Conservation (phyloP, 2,113 vertebrate genomes). For the Semicossyphus pulcher region DNA sequence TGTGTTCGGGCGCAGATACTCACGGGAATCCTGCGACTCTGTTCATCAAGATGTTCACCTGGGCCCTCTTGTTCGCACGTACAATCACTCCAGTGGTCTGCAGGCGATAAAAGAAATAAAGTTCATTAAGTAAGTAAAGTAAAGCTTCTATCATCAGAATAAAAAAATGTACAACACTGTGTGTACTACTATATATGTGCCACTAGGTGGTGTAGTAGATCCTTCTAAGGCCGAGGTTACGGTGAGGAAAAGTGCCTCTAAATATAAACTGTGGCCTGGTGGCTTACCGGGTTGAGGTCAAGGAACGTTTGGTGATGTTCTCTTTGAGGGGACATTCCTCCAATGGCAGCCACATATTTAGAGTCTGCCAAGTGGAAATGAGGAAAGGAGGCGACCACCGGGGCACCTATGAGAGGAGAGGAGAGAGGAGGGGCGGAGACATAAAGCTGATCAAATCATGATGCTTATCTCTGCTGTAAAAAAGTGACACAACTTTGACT, state of each 20-base stretch:
- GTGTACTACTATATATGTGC: not conserved
- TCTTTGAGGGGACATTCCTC: constrained; percentile 88
- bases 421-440: not conserved
- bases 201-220: constrained; percentile 54
- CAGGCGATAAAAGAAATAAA: not conserved
- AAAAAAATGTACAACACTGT: not conserved
- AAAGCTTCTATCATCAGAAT: not conserved
- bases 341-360: constrained; percentile 83
- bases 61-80: constrained; percentile 83
- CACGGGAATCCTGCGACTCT: constrained; percentile 74
- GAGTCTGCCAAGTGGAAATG: constrained; percentile 93
- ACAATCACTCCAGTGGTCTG: constrained; percentile 84
- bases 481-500: too few relatives aligned
- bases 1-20: constrained; percentile 52
- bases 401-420: constrained; percentile 85
- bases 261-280: not conserved
- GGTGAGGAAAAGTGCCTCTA: too few relatives aligned
- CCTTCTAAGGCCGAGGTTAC: not conserved
- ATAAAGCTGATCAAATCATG: not conserved
- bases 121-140: not conserved
- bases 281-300: constrained; percentile 92
- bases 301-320: constrained; percentile 92
- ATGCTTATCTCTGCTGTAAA: not conserved
- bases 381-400: constrained; percentile 93
- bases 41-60: constrained; percentile 79